Conservation (phyloP, 1,140 invertebrate species). For the Halotydeus destructor region DNA sequence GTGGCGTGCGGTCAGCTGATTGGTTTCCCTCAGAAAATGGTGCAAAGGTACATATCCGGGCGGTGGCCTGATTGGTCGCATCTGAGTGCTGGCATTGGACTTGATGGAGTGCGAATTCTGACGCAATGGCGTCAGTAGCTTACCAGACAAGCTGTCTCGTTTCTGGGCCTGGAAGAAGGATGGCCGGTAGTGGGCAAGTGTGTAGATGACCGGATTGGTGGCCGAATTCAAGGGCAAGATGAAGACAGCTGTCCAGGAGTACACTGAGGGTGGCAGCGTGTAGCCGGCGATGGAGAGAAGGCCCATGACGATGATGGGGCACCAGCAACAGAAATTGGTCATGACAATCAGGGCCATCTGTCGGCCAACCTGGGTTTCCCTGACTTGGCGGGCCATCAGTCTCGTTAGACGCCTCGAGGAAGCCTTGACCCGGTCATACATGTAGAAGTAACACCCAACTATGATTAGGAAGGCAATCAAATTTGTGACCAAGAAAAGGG, state of each 20-base stretch:
- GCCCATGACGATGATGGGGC: slow-evolving; percentile 29
- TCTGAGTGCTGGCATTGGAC: neutral
- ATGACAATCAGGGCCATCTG: slow-evolving; percentile 29
- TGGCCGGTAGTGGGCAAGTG: slow-evolving; percentile 20
- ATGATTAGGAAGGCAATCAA: slow-evolving; percentile 29
- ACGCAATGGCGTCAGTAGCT: slow-evolving; percentile 7
- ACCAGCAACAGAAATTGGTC: slow-evolving; percentile 27
- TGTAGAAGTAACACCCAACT: slow-evolving; percentile 26
- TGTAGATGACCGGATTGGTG: slow-evolving; percentile 29
- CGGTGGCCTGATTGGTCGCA: slow-evolving; percentile 17
- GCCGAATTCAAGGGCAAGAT: slow-evolving; percentile 29
- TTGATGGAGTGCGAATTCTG: slow-evolving; percentile 6
- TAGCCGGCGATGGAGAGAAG: slow-evolving; percentile 25
- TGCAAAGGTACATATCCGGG: slow-evolving; percentile 17
- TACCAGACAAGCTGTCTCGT: neutral
- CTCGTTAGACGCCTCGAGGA: slow-evolving; percentile 32
- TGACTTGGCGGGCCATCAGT: slow-evolving; percentile 11
- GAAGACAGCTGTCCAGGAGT: slow-evolving; percentile 30
- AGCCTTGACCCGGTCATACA: slow-evolving; percentile 39
- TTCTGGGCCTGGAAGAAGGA: neutral
- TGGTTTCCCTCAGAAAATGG: slow-evolving; percentile 17
- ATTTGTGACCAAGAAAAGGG: slow-evolving; percentile 48
- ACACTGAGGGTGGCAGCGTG: slow-evolving; percentile 20
- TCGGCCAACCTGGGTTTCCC: slow-evolving; percentile 12
- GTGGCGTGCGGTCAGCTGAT: slow-evolving; percentile 13